Conservation (phyloP, 2,888 invertebrate species). For the Plemyria rubiginata region DNA sequence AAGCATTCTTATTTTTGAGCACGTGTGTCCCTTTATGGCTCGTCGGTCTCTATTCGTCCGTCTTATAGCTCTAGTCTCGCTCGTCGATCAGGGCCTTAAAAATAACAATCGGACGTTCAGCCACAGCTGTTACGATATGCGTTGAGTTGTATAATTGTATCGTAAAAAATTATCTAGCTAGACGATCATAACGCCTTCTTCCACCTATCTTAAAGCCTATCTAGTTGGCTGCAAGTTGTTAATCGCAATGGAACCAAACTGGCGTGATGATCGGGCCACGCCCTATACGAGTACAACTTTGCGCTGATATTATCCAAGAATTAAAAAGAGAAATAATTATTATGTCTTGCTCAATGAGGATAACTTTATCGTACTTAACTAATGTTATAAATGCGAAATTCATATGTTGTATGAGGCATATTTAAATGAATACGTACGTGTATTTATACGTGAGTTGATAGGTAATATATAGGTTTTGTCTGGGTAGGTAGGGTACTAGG, state of each 20-base stretch:
- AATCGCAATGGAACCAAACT: constrained; percentile 18
- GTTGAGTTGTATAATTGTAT: constrained; percentile 3
- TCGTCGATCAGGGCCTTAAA: neutral
- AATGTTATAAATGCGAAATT: too few species aligned
- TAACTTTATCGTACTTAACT: neutral
- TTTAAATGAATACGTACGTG: neutral
- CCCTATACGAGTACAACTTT: constrained; percentile 27
- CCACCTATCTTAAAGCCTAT: constrained; percentile 10
- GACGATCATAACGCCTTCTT: constrained; percentile 9
- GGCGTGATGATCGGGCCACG: constrained; percentile 29
- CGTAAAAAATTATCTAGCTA: constrained; percentile 8
- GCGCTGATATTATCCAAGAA: constrained; percentile 19
- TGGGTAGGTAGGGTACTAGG: too few species aligned
- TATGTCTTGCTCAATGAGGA: constrained; percentile 15
- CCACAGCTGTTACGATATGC: neutral
- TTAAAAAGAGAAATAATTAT: constrained; percentile 13
- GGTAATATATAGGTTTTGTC: too few species aligned
- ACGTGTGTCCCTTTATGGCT: too few species aligned
- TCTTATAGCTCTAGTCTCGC: too few species aligned
- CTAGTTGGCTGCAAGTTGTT: constrained; percentile 4
- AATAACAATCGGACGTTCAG: neutral
- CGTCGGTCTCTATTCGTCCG: too few species aligned
- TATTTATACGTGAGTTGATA: too few species aligned
- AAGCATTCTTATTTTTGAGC: too few species aligned
- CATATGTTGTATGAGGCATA: neutral